Base-by-base conservation (phyloP, 1,140 invertebrate genomes). In the Centruroides sculpturatus region DNA sequence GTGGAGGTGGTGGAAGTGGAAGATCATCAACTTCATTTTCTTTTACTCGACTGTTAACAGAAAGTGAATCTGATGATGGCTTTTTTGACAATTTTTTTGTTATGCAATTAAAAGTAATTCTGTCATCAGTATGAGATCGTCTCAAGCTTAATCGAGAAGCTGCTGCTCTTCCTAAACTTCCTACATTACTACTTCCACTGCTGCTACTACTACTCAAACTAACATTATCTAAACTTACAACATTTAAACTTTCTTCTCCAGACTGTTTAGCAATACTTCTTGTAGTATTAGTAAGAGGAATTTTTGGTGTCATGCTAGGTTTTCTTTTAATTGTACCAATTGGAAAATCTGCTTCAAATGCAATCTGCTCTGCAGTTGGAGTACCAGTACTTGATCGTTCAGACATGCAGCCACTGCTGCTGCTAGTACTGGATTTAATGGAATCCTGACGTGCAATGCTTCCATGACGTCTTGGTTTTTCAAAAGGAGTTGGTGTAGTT, bases 221-320 rank as follows among this genome's bases (percentile, higher is more conserved):
- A 7, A 59, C 47, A 41, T 51, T 47, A 47, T 64, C 57, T 12
- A 35, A n/a, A n/a, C 35, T 47, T 7, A 56, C 5, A 57, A 48
- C 36, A 7, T 56, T 35, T 36, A 49, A 51, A 13, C 57, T 47
- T 13, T 49, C 53, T 47, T 69, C 65, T 35, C 65, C 65, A 13
- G 68, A 63, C 46, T 64, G 66, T 52, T 67, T 67, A 56, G 59
- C 71, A 61, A 68, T 67, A 66, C 89, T 87, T n/a, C 90, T 77
- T 1, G 89, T 92, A 69, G 90, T 92, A 59, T 86, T 87, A 8
- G 90, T 93, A 52, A 94, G 71, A 0, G 90, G 89, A n/a, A 92
- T 79, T 71, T 89, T 90, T 12, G 68, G 68, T 13, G 65, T 59
- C 46, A 64, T 60, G 41, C 59, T 66, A 1, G 71, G 71, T 55